Percentiles rank a stretch among this genome's conserved stretches.
These are phyloP conservation scores for Acutogordius australiensis DNA, from an alignment of 2,888 invertebrate genomes.

Conservation along the genomic window DNA sequence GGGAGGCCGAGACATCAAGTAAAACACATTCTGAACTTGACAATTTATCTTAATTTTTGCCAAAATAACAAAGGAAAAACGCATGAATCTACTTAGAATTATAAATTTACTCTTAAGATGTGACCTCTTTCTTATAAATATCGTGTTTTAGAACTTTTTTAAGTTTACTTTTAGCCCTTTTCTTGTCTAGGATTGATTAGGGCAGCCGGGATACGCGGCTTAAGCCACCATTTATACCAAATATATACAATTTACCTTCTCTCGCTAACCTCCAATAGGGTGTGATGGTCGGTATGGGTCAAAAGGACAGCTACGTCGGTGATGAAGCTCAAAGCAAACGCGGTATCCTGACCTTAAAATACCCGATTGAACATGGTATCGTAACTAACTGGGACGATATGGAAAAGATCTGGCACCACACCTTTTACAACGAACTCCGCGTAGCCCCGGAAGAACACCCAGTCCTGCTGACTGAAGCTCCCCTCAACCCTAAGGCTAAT, in stretches of 20 bases:
- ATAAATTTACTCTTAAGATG: too few relatives aligned
- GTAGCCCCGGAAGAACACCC: conserved; percentile 82
- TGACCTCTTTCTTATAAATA: too few relatives aligned
- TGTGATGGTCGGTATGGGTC: conserved; percentile 27
- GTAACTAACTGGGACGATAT: conserved; percentile 94
- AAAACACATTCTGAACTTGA: conserved; percentile 2
- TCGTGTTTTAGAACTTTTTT: too few relatives aligned
- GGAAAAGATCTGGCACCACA: conserved; percentile 97
- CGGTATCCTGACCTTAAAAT: conserved; percentile 73
- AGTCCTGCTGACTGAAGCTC: conserved; percentile 64
- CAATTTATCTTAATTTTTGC: too few relatives aligned
- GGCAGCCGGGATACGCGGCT: too few relatives aligned
- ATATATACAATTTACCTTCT: not conserved
- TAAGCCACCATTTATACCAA: too few relatives aligned
- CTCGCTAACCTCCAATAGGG: conserved; percentile 16
- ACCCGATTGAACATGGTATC: conserved; percentile 84
- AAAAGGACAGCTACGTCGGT: conserved; percentile 26
- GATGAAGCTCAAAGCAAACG: conserved; percentile 33
- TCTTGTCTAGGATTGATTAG: too few relatives aligned
- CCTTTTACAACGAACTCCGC: conserved; percentile 85
- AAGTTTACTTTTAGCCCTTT: too few relatives aligned
- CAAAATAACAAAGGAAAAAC: too few relatives aligned
- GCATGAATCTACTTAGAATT: too few relatives aligned
- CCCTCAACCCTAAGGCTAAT: conserved; percentile 73
- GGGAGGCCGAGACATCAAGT: conserved; percentile 39